Evolutionary conservation across 2,888 invertebrate species (phyloP).

Genomic region (Erannis defoliaria): DNA sequence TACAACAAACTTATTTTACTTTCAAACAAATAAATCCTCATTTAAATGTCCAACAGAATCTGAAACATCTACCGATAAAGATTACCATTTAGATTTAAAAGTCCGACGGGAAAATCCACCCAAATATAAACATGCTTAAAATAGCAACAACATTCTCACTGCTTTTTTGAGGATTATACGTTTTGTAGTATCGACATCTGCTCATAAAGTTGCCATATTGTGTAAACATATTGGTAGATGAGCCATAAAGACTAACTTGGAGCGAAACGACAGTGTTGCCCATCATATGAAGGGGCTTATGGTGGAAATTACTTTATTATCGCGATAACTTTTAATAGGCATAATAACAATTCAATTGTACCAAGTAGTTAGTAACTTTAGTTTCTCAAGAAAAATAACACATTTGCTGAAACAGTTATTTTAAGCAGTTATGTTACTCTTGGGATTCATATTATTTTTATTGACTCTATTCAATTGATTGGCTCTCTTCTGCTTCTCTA

Average conservation of each 20-base stretch:
- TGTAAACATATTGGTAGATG: slow-evolving; percentile 61
- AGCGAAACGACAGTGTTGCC: slow-evolving; percentile 29
- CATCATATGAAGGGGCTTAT: slow-evolving; percentile 19
- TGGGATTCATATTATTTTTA: slow-evolving; percentile 2
- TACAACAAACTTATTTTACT: slow-evolving; percentile 15
- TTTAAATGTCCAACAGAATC: slow-evolving; percentile 34
- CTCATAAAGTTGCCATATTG: slow-evolving; percentile 62
- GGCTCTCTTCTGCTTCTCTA: slow-evolving; percentile 4
- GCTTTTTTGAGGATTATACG: slow-evolving; percentile 49
- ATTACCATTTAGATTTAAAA: slow-evolving; percentile 35
- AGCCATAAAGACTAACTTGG: slow-evolving; percentile 49
- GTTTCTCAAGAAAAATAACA: background rate
- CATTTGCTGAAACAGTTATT: background rate
- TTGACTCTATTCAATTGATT: background rate
- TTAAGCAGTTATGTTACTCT: background rate
- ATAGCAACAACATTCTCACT: slow-evolving; percentile 35
- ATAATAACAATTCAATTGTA: slow-evolving; percentile 23
- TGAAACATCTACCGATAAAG: slow-evolving; percentile 38
- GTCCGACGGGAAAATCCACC: slow-evolving; percentile 22
- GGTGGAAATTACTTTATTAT: slow-evolving; percentile 26
- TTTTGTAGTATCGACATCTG: slow-evolving; percentile 59
- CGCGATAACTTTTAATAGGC: slow-evolving; percentile 22
- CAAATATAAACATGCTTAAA: slow-evolving; percentile 40
- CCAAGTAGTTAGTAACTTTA: slow-evolving; percentile 11
- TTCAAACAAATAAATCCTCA: slow-evolving; percentile 25